Evolutionary conservation across 1,140 invertebrate genomes (phyloP), one percentile per base, ranked within the genome.

Genomic region (Drosophila rufa): DNA sequence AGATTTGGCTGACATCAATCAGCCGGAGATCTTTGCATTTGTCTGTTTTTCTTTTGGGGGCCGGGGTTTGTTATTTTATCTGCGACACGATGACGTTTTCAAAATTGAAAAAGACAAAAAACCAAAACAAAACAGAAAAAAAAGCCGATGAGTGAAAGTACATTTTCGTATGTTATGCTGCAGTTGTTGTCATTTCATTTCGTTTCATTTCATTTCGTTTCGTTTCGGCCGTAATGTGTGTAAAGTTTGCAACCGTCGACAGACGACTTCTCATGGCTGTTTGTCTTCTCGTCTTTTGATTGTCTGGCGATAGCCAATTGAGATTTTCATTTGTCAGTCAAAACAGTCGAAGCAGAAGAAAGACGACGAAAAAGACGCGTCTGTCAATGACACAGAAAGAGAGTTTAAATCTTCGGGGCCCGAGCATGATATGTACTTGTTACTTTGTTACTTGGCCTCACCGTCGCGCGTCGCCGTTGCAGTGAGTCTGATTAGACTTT

Each of bases 301-400:
- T 89, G 84, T 90, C 85, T 81, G 57, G 85, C 81, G 84, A 90
- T 89, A 90, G 84, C 81, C 84, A 89, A 89, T 89, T 90, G 85
- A 89, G 85, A 77, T 89, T 89, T 89, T 89, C 85, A 89, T 89
- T 89, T 89, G 84, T 89, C 84, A 89, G 84, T 89, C 80, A 89
- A 80, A 84, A 82, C 65, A 65, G 61, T 57, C 53, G 51, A 19
- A 68, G 56, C 25, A 48, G 45, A 64, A 73, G 66, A 75, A 53
- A 64, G 57, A 47, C 66, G 27, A 71, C 75, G 51, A 47, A 66
- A 61, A 42, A 65, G 70, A 82, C 79, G 62, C 80, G 80, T 89
- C 80, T 81, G 80, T 84, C 85, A 89, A 90, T 89, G 85, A 90
- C 84, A 89, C 69, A 89, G 84, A 89, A 90, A 89, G 84, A 85